Base-by-base conservation (phyloP, 2,797 vertebrate species). In the Harpagifer antarcticus region DNA sequence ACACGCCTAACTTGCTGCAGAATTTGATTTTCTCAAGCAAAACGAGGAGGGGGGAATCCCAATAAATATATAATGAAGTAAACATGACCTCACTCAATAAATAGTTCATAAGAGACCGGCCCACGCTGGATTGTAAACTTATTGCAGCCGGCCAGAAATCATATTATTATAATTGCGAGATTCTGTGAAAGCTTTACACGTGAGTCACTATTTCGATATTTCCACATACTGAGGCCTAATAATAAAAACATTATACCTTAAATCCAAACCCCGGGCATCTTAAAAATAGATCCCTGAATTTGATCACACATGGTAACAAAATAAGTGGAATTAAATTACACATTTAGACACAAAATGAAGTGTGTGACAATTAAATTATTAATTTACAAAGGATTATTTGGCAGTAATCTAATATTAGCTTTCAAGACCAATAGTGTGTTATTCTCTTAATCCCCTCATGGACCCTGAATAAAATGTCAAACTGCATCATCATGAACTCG, bases 11-110 rank as follows among this genome's bases (percentile, higher is more conserved):
- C 90, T 91, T 85, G 89, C 90, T 93, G 88, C 90, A 93, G 85
- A 93, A 93, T 93, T 91, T 84, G 93, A 94, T 94, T 95, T 95
- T 95, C 93, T 94, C 92, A 89, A 91, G 91, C 90, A 93, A 93
- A 95, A 94, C 84, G 78, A 91, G 85, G 88, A 88, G 92, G 90
- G 91, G 78, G 91, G 91, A 96, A 97, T 96, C 96, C 97, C 96
- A 96, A 97, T 97, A 98, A 98, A 97, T 98, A 98, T 97, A 96
- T 96, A 98, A 97, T 93, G 90, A 97, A 94, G 96, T 97, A 98
- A 98, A 97, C 96, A 96, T 96, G 96, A 96, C 94, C 96, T 96
- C 92, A 95, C 96, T 96, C 95, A 95, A 96, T 97, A 96, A 97
- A 96, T 96, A 96, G 89, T 95, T 95, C 90, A 95, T 95, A 95